These are phyloP conservation scores for Hucho hucho DNA, from an alignment of 2,113 vertebrate species.

Conservation along the genomic window DNA sequence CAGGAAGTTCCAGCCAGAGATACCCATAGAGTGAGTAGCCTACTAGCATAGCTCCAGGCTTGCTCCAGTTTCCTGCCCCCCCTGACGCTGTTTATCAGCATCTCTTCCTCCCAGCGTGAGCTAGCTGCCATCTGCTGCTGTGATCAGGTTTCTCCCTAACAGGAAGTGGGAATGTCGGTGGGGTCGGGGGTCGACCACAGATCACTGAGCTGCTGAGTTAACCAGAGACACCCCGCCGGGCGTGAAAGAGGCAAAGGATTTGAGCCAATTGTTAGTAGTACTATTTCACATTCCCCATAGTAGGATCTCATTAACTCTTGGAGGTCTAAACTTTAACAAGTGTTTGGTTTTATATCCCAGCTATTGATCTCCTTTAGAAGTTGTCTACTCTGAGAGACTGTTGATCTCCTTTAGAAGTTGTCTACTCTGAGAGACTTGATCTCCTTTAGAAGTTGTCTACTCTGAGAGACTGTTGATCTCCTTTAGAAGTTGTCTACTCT, in stretches of 20 bases:
- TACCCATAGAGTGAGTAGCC: conserved; percentile 27
- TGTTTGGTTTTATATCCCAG: conserved; percentile 10
- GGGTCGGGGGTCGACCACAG: conserved; percentile 50
- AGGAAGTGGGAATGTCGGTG: conserved; percentile 54
- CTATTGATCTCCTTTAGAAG: conserved; percentile 27
- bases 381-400: neutral
- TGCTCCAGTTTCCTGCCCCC: neutral
- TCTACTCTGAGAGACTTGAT: conserved; percentile 10
- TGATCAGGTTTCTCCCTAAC: conserved; percentile 57
- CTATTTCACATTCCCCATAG: no score
- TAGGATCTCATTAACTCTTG: conserved; percentile 21
- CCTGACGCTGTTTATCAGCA: conserved; percentile 29
- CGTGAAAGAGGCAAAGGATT: conserved; percentile 14
- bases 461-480: conserved; percentile 21
- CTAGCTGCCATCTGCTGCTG: conserved; percentile 50
- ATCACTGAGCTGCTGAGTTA: conserved; percentile 44
- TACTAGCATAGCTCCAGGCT: conserved; percentile 28
- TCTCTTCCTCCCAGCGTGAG: conserved; percentile 41
- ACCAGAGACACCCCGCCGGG: conserved; percentile 25
- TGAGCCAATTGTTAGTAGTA: neutral
- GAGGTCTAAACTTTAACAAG: conserved; percentile 8
- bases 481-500: neutral
- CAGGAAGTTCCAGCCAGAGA: conserved; percentile 54
- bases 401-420: conserved; percentile 22
- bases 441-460: neutral